Conservation (phyloP, 2,888 invertebrate genomes). For the Spicauda simplicius region DNA sequence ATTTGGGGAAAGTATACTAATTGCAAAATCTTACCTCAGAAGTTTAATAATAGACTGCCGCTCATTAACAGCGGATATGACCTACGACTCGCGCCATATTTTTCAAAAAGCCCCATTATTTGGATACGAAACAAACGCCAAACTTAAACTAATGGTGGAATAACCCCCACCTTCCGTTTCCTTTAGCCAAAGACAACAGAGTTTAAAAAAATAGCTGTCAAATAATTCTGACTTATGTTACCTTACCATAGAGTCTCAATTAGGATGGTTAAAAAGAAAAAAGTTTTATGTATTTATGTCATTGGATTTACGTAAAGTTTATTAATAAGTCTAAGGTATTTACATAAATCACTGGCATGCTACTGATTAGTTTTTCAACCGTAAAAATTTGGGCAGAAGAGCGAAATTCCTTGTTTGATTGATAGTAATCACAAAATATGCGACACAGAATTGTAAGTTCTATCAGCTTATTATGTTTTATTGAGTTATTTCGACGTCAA, state of each 20-base stretch:
- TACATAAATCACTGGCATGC: slow-evolving; percentile 47
- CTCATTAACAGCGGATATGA: slow-evolving; percentile 39
- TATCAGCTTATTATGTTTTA: too few species aligned
- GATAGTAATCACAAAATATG: background rate
- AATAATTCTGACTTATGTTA: slow-evolving; percentile 5
- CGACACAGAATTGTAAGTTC: too few species aligned
- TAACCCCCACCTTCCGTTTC: slow-evolving; percentile 66
- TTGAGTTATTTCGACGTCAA: too few species aligned
- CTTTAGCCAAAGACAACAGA: slow-evolving; percentile 42
- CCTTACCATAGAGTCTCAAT: background rate
- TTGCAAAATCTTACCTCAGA: slow-evolving; percentile 15
- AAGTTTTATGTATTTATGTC: slow-evolving; percentile 6
- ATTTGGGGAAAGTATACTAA: slow-evolving; percentile 12
- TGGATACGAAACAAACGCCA: slow-evolving; percentile 51
- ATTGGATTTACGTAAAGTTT: slow-evolving; percentile 23
- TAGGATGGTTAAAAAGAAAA: background rate
- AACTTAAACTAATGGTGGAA: slow-evolving; percentile 56
- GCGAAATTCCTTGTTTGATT: background rate
- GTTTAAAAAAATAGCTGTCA: slow-evolving; percentile 10
- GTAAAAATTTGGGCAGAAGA: background rate
- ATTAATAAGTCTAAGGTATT: slow-evolving; percentile 37
- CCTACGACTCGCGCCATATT: slow-evolving; percentile 49
- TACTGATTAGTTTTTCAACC: slow-evolving; percentile 10
- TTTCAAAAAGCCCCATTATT: slow-evolving; percentile 52
- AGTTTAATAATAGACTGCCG: slow-evolving; percentile 31